Conservation (phyloP, 2,113 vertebrate genomes). For the Paralichthys olivaceus region DNA sequence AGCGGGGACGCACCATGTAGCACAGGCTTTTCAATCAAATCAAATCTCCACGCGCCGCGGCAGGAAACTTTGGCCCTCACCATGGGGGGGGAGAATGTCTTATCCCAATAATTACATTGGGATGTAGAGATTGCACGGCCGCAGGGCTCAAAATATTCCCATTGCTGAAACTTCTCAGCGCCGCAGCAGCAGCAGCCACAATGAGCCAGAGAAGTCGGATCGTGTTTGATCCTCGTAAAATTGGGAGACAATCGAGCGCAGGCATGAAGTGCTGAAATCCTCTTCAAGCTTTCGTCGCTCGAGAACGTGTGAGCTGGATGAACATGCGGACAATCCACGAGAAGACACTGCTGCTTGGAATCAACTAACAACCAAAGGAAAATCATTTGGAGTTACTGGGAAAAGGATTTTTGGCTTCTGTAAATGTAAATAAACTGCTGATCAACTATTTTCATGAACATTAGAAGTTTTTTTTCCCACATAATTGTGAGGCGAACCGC, state of each 20-base stretch:
- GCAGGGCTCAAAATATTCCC: slow-evolving; percentile 54
- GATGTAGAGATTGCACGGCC: slow-evolving; percentile 71
- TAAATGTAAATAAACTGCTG: no score
- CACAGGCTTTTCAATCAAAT: slow-evolving; percentile 67
- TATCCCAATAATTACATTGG: slow-evolving; percentile 72
- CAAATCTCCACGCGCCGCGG: slow-evolving; percentile 57
- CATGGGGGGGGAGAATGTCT: slow-evolving; percentile 58
- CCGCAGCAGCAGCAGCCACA: slow-evolving; percentile 21
- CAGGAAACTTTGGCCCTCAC: slow-evolving; percentile 66
- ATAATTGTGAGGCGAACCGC: no score
- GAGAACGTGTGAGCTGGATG: slow-evolving; percentile 42
- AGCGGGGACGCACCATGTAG: slow-evolving; percentile 22
- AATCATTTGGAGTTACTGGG: not conserved
- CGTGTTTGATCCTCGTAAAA: slow-evolving; percentile 65
- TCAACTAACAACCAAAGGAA: slow-evolving; percentile 18
- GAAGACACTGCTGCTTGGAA: slow-evolving; percentile 14
- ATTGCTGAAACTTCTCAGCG: slow-evolving; percentile 41
- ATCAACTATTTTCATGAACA: no score
- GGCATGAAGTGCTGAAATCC: slow-evolving; percentile 52
- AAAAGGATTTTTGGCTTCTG: not conserved
- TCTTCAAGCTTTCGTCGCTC: slow-evolving; percentile 39
- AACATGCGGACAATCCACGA: slow-evolving; percentile 41
- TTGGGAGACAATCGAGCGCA: slow-evolving; percentile 48
- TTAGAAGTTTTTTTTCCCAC: no score
- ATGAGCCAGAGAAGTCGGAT: slow-evolving; percentile 36